phyloP scores from a whole-genome alignment of 2,888 invertebrate genomes.

The Agrypnus murinus region DNA sequence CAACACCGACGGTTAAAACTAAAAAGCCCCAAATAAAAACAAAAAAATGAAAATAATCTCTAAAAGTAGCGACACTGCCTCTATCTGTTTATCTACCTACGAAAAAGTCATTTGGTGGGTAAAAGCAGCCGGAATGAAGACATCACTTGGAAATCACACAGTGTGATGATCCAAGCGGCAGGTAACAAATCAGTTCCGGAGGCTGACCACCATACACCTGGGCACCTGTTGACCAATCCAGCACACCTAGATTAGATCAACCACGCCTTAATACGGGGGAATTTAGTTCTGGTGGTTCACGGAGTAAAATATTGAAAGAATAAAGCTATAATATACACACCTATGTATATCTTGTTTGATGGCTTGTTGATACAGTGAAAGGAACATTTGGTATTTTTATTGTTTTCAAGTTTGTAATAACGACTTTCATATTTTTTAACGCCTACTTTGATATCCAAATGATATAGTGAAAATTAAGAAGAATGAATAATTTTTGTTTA shows the following conservation, averaged over 20 bases:
- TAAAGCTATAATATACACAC: not conserved
- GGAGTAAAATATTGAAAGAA: conserved; percentile 48
- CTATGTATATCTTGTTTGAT: too few relatives aligned
- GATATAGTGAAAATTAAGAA: too few relatives aligned
- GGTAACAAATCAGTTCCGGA: conserved; percentile 65
- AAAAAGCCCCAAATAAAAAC: too few relatives aligned
- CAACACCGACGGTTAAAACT: too few relatives aligned
- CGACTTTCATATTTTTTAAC: too few relatives aligned
- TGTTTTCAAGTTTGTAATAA: too few relatives aligned
- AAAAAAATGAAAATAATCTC: too few relatives aligned
- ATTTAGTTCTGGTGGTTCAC: conserved; percentile 49
- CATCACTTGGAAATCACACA: conserved; percentile 59
- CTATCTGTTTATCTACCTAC: not conserved
- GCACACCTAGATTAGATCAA: conserved; percentile 54
- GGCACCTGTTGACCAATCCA: conserved; percentile 62
- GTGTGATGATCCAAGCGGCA: conserved; percentile 62
- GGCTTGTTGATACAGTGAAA: too few relatives aligned
- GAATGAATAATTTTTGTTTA: too few relatives aligned
- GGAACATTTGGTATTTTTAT: too few relatives aligned
- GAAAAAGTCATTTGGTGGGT: conserved; percentile 41
- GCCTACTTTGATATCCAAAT: too few relatives aligned
- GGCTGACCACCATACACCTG: conserved; percentile 62
- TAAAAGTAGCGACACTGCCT: too few relatives aligned
- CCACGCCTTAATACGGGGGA: conserved; percentile 54
- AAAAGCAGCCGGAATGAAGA: conserved; percentile 57